These are phyloP conservation scores for Acanthornis magna DNA, from an alignment of 2,797 vertebrate species.

Conservation along the genomic window DNA sequence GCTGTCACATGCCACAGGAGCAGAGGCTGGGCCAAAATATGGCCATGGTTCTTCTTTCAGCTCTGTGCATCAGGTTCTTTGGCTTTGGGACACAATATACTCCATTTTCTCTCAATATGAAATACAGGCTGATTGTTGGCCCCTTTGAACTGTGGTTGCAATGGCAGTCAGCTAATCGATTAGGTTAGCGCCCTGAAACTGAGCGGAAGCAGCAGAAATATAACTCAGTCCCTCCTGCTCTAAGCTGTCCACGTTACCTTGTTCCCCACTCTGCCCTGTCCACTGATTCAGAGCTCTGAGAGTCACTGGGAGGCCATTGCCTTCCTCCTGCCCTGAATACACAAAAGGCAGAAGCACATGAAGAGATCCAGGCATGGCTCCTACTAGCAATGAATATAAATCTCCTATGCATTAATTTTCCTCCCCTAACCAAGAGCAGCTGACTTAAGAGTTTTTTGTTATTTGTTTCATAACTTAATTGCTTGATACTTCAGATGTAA, in stretches of 20 bases:
- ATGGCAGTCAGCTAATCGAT: rapidly evolving
- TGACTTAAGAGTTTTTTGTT: not conserved
- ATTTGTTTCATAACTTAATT: not conserved
- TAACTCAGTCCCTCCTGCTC: not conserved
- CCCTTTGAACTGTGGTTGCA: not conserved
- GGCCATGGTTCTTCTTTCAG: not conserved
- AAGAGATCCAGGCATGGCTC: not conserved
- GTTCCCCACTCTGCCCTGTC: not conserved
- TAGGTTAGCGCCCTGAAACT: not conserved
- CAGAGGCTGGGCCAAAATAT: not conserved
- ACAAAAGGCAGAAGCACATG: not conserved
- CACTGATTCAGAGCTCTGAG: not conserved
- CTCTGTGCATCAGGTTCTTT: not conserved
- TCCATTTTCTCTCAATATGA: not conserved
- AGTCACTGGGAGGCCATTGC: not conserved
- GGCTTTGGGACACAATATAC: not conserved
- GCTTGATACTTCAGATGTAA: not conserved
- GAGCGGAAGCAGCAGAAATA: not conserved
- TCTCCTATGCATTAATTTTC: not conserved
- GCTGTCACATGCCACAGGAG: not conserved
- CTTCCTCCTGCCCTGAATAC: not conserved
- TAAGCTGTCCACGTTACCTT: not conserved
- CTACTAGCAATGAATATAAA: not conserved
- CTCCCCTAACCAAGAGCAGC: not conserved
- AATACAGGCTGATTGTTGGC: not conserved